A percentile compares a stretch with the other conserved stretches of the same genome.
phyloP scores from a whole-genome alignment of 1,140 invertebrate genomes.

The Macrobrachium nipponense region DNA sequence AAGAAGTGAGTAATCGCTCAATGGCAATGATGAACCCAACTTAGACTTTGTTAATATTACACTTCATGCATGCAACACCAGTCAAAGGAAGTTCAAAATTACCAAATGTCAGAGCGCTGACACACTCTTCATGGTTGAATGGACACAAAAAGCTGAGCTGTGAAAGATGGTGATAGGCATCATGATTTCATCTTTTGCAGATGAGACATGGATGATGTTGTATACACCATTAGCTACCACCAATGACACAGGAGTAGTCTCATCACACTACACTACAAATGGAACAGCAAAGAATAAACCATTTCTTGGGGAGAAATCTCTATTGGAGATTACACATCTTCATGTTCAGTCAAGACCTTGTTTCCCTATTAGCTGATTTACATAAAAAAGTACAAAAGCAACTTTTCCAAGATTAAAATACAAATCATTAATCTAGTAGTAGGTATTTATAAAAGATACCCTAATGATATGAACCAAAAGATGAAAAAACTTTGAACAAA shows the following conservation, averaged over 20 bases:
- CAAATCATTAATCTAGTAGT: not conserved
- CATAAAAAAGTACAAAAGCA: conserved; percentile 2
- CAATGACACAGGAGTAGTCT: not conserved
- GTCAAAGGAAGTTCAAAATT: conserved; percentile 28
- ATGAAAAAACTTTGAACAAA: not conserved
- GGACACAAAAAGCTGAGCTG: conserved; percentile 61
- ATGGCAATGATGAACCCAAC: conserved; percentile 22
- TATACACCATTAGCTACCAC: conserved; percentile 22
- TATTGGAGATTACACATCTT: conserved; percentile 1
- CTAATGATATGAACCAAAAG: not conserved
- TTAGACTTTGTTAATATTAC: not conserved
- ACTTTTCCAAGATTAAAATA: not conserved
- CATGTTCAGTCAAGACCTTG: conserved; percentile 17
- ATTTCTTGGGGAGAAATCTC: conserved; percentile 24
- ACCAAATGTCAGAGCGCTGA: not conserved
- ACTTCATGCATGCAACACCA: not conserved
- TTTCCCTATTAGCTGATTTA: conserved; percentile 6
- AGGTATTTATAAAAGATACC: conserved; percentile 1
- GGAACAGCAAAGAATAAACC: conserved; percentile 41
- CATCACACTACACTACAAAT: conserved; percentile 41
- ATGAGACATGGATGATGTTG: not conserved
- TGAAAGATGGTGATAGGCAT: conserved; percentile 50
- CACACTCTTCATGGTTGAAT: conserved; percentile 37
- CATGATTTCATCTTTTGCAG: conserved; percentile 33
- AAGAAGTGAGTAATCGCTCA: conserved; percentile 38